Evolutionary conservation across 1,140 invertebrate genomes (phyloP), one percentile per base, ranked within the genome.

Genomic region (Heliconius hermathena): DNA sequence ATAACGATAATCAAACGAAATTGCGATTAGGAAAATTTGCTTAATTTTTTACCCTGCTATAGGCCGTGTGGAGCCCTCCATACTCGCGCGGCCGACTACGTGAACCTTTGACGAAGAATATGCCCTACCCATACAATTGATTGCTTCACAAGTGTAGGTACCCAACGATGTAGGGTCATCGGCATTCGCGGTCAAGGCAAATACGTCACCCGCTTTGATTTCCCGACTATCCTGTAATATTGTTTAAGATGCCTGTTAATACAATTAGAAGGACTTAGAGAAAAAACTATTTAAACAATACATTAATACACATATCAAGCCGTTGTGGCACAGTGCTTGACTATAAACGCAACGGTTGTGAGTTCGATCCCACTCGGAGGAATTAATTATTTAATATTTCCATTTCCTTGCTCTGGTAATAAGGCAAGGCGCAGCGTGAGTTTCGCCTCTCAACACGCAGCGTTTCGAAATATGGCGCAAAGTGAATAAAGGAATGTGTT

Each of bases 161-260:
- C 98, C 97, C 41, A 98, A 93, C 2, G 97, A 97, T 0, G 97
- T 98, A 8, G 97, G 97, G 89, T 98, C 97, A 78, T 97, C 96
- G 0, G 97, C 95, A 86, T 97, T 97, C 0, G 97, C 97, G 0
- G 97, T 97, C 20, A 98, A 93, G 1, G 97, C 97, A 85, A 98
- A 98, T 20, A 98, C 96, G 89, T 98, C 98, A 0, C 98, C 98
- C 1, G 98, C 97, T 92, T 97, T 97, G 82, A 98, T 98, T 93
- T 98, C 97, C 78, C 97, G 96, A 75, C 96, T 96, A 89, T 98
- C 98, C 94, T 98, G 98, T 75, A 81, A 81, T 52, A 22, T 73
- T 46, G 18, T 78, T 26, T 13, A 66, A 57, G 3, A 57, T 11
- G 22, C 5, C 8, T 33, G 22, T 38, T 57, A 54, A 57, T 46